Conservation (phyloP, 2,888 invertebrate genomes). For the Sminthurinus aureus region DNA sequence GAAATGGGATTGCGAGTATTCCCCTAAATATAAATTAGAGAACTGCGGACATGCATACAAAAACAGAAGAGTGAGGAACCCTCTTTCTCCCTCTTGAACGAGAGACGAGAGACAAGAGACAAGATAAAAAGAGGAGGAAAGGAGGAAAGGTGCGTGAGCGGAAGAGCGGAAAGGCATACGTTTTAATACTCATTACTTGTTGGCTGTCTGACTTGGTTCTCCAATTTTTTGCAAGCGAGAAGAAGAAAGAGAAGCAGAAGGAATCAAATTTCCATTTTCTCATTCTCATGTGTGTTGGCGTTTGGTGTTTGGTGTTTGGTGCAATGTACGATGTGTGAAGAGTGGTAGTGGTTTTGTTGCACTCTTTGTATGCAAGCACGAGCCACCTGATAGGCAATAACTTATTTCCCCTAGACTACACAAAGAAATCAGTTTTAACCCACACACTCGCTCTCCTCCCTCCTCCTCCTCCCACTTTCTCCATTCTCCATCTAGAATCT, state of each 20-base stretch:
- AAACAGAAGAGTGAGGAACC: background rate
- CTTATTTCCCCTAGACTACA: conserved; percentile 28
- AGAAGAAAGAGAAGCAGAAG: conserved; percentile 2
- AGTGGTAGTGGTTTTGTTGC: background rate
- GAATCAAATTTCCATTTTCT: conserved; percentile 38
- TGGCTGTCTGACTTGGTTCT: too few relatives aligned
- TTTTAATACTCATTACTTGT: too few relatives aligned
- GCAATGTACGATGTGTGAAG: background rate
- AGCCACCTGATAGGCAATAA: conserved; percentile 40
- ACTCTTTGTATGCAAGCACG: background rate
- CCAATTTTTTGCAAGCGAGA: background rate
- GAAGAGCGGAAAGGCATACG: background rate
- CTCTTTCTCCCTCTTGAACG: background rate
- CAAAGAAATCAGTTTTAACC: background rate
- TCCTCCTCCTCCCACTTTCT: background rate
- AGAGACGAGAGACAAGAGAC: conserved; percentile 17
- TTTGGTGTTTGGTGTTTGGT: background rate
- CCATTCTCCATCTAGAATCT: background rate
- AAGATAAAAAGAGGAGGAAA: conserved; percentile 2
- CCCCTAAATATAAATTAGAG: conserved; percentile 28
- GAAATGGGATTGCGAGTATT: conserved; percentile 5
- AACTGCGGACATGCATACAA: conserved; percentile 32
- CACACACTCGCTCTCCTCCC: conserved; percentile 5
- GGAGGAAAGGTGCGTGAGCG: background rate
- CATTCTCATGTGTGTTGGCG: background rate